Evolutionary conservation across 2,888 invertebrate species (phyloP).

Genomic region (Thera obeliscata): DNA sequence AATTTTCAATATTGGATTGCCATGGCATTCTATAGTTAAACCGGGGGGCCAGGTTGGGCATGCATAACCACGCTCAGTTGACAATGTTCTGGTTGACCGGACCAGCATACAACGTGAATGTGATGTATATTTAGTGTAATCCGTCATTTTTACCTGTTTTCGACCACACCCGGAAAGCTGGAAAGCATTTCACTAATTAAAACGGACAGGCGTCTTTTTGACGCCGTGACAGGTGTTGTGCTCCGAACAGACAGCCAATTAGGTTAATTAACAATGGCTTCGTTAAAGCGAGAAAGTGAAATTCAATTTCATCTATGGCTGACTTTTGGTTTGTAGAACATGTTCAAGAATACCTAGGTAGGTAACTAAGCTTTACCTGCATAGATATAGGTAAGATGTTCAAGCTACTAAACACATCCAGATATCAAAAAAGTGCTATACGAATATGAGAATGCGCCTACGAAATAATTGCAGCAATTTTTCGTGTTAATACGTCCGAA

Average conservation of each 20-base stretch:
- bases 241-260: constrained; percentile 56
- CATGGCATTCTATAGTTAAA: neutral
- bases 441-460: neutral
- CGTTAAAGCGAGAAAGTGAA: constrained; percentile 2
- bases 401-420: too few relatives aligned
- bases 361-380: too few relatives aligned
- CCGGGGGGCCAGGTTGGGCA: neutral
- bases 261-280: constrained; percentile 56
- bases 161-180: constrained; percentile 52
- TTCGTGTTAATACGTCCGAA: neutral
- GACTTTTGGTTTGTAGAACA: neutral
- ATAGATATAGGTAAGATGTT: too few relatives aligned
- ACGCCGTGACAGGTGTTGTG: constrained; percentile 56
- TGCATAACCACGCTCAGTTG: neutral
- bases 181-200: constrained; percentile 68
- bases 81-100: neutral
- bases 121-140: constrained; percentile 15
- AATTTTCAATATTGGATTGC: too few relatives aligned
- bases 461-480: neutral
- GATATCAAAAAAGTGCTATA: too few relatives aligned
- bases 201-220: constrained; percentile 65
- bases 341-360: neutral
- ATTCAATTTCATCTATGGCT: constrained; percentile 1
- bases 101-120: constrained; percentile 1
- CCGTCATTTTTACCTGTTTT: constrained; percentile 32